Conservation (phyloP, 2,113 vertebrate genomes). For the Ptyas mucosa region DNA sequence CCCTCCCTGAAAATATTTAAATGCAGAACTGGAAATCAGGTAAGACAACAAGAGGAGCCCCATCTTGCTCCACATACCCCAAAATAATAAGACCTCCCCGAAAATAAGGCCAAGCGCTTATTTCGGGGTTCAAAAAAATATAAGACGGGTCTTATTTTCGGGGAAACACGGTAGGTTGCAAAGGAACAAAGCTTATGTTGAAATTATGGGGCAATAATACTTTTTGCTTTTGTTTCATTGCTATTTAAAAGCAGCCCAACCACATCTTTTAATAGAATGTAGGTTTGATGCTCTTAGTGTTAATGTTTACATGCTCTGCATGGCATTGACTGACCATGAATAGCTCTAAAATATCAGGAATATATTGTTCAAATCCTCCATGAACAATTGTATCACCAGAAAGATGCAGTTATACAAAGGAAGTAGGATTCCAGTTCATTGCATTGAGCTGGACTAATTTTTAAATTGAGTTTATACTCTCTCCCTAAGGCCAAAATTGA, state of each 20-base stretch:
- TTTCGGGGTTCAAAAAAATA: too few species aligned
- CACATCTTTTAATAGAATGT: neutral
- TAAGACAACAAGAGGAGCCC: too few species aligned
- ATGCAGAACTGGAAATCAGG: too few species aligned
- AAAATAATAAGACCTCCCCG: too few species aligned
- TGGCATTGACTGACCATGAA: neutral
- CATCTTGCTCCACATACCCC: too few species aligned
- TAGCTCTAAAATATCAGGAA: neutral
- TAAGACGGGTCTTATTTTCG: too few species aligned
- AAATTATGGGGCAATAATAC: constrained; percentile 20
- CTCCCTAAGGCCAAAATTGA: neutral
- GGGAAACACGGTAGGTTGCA: too few species aligned
- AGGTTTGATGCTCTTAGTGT: neutral
- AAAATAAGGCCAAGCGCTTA: too few species aligned
- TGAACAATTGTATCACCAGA: neutral
- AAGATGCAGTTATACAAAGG: neutral
- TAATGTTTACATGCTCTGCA: neutral
- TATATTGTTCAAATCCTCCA: neutral
- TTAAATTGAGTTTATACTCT: neutral
- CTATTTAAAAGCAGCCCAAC: neutral
- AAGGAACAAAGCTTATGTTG: constrained; percentile 39
- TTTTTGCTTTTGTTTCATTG: constrained; percentile 13
- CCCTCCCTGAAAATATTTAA: too few species aligned
- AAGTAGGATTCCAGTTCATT: neutral
- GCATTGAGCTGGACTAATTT: neutral